A percentile compares a stretch with the other conserved stretches of the same genome.
phyloP scores from a whole-genome alignment of 92 coral and sea anemone species.

The Virgularia gustaviana region DNA sequence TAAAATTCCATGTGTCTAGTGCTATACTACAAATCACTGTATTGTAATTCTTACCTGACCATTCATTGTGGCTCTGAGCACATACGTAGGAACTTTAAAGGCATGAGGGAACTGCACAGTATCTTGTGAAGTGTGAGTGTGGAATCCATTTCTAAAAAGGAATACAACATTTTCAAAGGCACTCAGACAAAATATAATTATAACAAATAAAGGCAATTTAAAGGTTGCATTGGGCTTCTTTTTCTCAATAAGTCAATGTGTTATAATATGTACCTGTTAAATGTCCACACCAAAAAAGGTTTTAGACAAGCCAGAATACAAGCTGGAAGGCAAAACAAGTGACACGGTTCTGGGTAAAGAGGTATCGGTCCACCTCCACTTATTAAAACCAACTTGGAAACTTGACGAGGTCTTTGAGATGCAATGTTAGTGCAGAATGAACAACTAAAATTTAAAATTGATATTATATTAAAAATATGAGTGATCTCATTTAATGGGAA shows the following conservation, averaged over 20 bases:
- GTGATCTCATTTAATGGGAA: too few species aligned
- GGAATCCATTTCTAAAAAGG: constrained; percentile 76
- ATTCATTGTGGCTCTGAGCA: constrained; percentile 80
- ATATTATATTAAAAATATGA: not conserved
- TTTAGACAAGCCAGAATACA: constrained; percentile 66
- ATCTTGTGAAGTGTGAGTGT: constrained; percentile 56
- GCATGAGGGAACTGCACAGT: constrained; percentile 58
- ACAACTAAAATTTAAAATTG: constrained; percentile 49
- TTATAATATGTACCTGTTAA: constrained; percentile 73
- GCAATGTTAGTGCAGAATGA: constrained; percentile 91
- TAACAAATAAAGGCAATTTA: not conserved
- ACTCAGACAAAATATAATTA: not conserved
- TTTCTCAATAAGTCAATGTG: not conserved
- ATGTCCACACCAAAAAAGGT: constrained; percentile 73
- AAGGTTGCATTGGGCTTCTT: not conserved
- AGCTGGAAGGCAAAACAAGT: constrained; percentile 77
- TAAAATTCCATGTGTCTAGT: not conserved
- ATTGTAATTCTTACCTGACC: constrained; percentile 71
- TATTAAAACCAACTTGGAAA: constrained; percentile 82
- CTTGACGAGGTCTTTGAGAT: constrained; percentile 70
- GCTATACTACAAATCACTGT: not conserved
- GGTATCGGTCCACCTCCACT: constrained; percentile 95
- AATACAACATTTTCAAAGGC: too few species aligned
- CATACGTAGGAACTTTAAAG: constrained; percentile 85
- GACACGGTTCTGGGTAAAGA: constrained; percentile 66